A percentile compares a stretch with the other conserved stretches of the same genome.
These are phyloP conservation scores for Drosophila engyochracea DNA, from an alignment of 2,888 invertebrate genomes.

Conservation along the genomic window DNA sequence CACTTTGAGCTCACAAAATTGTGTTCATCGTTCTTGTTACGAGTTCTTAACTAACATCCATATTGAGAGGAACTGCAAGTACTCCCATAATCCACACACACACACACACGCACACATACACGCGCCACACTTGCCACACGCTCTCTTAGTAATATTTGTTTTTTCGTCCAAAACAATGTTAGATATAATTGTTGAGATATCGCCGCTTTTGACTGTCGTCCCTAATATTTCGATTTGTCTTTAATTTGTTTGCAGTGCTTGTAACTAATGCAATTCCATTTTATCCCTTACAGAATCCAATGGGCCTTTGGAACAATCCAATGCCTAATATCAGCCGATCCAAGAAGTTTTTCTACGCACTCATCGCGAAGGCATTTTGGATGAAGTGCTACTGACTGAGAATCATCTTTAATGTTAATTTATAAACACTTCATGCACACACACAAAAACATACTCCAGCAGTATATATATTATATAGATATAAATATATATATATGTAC, in stretches of 20 bases:
- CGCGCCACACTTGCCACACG: constrained; percentile 2
- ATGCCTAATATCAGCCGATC: constrained; percentile 64
- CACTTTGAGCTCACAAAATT: constrained; percentile 43
- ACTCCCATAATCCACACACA: constrained; percentile 16
- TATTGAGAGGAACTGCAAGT: constrained; percentile 9
- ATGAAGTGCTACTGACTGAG: constrained; percentile 69
- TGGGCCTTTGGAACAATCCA: constrained; percentile 5
- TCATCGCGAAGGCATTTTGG: constrained; percentile 46
- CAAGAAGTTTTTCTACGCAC: constrained; percentile 51
- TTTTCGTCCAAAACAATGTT: not conserved
- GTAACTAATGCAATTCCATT: constrained; percentile 5
- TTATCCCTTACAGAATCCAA: constrained; percentile 31
- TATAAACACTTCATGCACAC: constrained; percentile 35
- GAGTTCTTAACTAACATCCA: constrained; percentile 25
- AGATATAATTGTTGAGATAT: constrained; percentile 17
- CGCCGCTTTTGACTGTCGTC: constrained; percentile 34
- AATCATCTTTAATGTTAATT: constrained; percentile 68
- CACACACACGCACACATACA: constrained; percentile 5
- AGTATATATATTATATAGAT: not conserved
- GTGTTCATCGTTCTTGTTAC: constrained; percentile 27
- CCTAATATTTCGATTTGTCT: constrained; percentile 27
- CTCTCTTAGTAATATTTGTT: constrained; percentile 14
- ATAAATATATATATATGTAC: constrained; percentile 20
- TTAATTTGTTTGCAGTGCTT: not conserved
- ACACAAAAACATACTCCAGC: constrained; percentile 18